Conservation (phyloP, 2,888 invertebrate species). For the Morpho achilles region DNA sequence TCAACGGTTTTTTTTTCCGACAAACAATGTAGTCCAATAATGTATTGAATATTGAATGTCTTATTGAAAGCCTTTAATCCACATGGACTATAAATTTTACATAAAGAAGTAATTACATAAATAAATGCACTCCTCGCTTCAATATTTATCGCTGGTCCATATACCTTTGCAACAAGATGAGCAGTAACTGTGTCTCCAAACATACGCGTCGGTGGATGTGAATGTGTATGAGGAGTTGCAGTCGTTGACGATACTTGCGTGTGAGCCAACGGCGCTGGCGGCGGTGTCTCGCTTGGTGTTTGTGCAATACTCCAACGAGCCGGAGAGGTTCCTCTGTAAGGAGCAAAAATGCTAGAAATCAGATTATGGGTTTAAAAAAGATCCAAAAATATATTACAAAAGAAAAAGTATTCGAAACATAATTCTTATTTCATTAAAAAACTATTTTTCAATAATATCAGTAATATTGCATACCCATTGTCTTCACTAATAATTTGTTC, state of each 20-base stretch:
- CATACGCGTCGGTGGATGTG: slow-evolving; percentile 83
- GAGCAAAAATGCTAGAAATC: neutral
- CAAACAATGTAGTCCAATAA: too few relatives aligned
- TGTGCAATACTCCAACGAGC: slow-evolving; percentile 69
- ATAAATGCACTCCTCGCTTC: too few relatives aligned
- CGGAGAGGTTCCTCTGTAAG: slow-evolving; percentile 51
- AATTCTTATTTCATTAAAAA: neutral
- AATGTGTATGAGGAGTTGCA: slow-evolving; percentile 60
- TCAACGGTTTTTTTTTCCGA: too few relatives aligned
- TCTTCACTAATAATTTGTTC: slow-evolving; percentile 86
- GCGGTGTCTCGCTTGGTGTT: slow-evolving; percentile 64
- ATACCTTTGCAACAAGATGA: slow-evolving; percentile 69
- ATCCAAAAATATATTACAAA: neutral
- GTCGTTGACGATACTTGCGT: slow-evolving; percentile 52
- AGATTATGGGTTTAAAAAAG: too few relatives aligned
- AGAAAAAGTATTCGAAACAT: neutral
- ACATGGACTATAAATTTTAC: too few relatives aligned
- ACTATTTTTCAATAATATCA: neutral
- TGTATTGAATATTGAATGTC: too few relatives aligned
- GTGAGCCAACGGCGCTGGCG: slow-evolving; percentile 69
- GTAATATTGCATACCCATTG: slow-evolving; percentile 69
- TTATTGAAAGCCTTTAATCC: too few relatives aligned
- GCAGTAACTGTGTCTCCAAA: slow-evolving; percentile 84
- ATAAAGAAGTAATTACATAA: too few relatives aligned
- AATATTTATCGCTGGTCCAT: neutral